Evolutionary conservation across 2,888 invertebrate species (phyloP), one percentile per base, ranked within the genome.

Genomic region (Mesorhabditis belari): DNA sequence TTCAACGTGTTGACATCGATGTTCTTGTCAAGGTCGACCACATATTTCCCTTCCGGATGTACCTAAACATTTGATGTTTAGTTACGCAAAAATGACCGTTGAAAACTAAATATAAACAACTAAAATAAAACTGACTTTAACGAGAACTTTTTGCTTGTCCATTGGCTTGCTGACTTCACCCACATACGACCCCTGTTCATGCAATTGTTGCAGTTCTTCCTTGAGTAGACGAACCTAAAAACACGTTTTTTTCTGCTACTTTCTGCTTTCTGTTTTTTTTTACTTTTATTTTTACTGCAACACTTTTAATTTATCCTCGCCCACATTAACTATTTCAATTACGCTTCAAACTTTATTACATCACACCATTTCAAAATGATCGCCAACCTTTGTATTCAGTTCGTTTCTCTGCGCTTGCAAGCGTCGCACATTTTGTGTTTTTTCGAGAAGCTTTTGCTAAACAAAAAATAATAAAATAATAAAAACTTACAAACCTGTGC

Each of bases 111-210:
- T 49, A 49, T 25, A 29, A 12, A n/a, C 5, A 44, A 58, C 28
- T 49, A 44, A 21, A 57, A 56, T 55, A 53, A 28, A 23, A 61
- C 64, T 61, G 57, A 85, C 85, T 85, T 98, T 98, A 0, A 98
- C 96, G 0, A 98, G 86, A 0, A 98, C 96, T 83, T 98, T 98
- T 84, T 98, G 98, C 83, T 99, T 98, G 83, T 99, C 98, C 96
- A 98, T 99, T 0, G 95, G 94, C 82, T 98, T 96, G 0, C 96
- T 95, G 4, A 98, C 96, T 85, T 98, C 98, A 9, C 98, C 98
- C 3, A 98, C 98, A 84, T 99, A 96, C 21, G 95, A 95, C 17
- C 98, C 98, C 82, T 99, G 98, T 81, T 99, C 98, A 75, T 87
- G 87, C 12, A 98, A 85, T 26, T 96, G 86, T 84, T 96, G 95